Base-by-base conservation (phyloP, 2,113 vertebrate species). In the Donacobius atricapilla region DNA sequence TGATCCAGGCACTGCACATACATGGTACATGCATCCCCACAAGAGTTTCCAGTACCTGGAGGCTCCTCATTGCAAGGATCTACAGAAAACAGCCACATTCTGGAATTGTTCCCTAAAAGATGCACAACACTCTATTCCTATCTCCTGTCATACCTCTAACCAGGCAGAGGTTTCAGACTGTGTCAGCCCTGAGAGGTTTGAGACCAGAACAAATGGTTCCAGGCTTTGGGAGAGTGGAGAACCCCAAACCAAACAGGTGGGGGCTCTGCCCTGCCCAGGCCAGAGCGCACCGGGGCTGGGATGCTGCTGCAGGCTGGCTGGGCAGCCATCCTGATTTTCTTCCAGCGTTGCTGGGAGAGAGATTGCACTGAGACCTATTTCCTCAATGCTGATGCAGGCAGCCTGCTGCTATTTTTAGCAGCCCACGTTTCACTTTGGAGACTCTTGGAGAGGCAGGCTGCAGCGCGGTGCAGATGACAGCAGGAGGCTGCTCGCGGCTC, bases 371-470 rank as follows among this genome's bases (percentile, higher is more conserved):
- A 96, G 96, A 66, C 96, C 94, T 73, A 75, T 92, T 96, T 96
- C 92, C 95, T 57, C 83, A 13, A 6, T 78, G 90, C 96, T 95
- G 96, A 96, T 95, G 92, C 87, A 96, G 88, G 90, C 93, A 92
- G 90, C 79, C 87, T 70, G 92, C 77, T 69, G 89, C n/a, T 96
- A 97, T 97, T 97, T 96, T 97, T 97, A 97, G 96, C 82, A 85
- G 53, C 83, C 31, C 14, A 33, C 84, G 11, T 87, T 97, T 94
- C 93, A 66, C 95, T 97, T 93, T 72, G 87, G 57, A 87, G 90
- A 37, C 94, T 95, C 37, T 1, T 39, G 70, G 77, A 60, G 75
- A 89, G 64, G 12, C 85, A n/a, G 94, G 94, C 94, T 86, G 94
- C 92, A 89, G 96, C 2, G 22, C 7, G 6, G 87, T 2, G n/a